Percentiles rank a stretch among this genome's conserved stretches.
Conservation (phyloP, 37 sponge, comb jelly and placozoan genomes). For the Amphimedon queenslandica region DNA sequence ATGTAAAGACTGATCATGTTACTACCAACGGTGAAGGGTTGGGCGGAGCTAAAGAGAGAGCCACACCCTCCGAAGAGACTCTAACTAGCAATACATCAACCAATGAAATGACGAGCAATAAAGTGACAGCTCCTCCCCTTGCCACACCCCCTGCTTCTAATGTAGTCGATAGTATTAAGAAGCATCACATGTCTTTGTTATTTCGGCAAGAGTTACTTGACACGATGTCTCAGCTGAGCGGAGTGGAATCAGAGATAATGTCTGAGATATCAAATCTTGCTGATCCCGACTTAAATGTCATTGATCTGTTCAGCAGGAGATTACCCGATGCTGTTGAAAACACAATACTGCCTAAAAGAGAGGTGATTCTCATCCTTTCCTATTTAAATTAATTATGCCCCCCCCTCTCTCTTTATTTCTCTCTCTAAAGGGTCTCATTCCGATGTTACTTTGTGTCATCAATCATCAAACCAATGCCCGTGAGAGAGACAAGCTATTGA, state of each 20-base stretch:
- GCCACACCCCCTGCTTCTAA: background rate
- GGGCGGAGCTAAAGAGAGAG: too few relatives aligned
- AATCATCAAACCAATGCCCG: slow-evolving; percentile 62
- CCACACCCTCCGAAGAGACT: too few relatives aligned
- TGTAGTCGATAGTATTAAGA: background rate
- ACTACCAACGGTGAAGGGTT: too few relatives aligned
- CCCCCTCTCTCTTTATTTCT: background rate
- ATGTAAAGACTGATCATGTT: too few relatives aligned
- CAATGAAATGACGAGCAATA: background rate
- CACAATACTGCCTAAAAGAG: slow-evolving; percentile 74
- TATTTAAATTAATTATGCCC: background rate
- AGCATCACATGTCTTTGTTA: slow-evolving; percentile 52
- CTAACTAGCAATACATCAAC: background rate
- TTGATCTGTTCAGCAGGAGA: slow-evolving; percentile 54
- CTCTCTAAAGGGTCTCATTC: slow-evolving; percentile 72
- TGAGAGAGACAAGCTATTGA: slow-evolving; percentile 62
- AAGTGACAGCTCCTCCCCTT: background rate
- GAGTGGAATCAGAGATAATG: slow-evolving; percentile 52
- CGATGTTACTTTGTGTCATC: slow-evolving; percentile 69
- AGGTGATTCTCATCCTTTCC: slow-evolving; percentile 44
- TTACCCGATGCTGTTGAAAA: slow-evolving; percentile 75
- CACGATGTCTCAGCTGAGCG: slow-evolving; percentile 23
- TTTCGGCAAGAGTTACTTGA: slow-evolving; percentile 66
- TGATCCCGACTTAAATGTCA: slow-evolving; percentile 42
- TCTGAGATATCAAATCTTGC: slow-evolving; percentile 66